phyloP scores from a whole-genome alignment of 2,113 vertebrate genomes.

The Takifugu flavidus region DNA sequence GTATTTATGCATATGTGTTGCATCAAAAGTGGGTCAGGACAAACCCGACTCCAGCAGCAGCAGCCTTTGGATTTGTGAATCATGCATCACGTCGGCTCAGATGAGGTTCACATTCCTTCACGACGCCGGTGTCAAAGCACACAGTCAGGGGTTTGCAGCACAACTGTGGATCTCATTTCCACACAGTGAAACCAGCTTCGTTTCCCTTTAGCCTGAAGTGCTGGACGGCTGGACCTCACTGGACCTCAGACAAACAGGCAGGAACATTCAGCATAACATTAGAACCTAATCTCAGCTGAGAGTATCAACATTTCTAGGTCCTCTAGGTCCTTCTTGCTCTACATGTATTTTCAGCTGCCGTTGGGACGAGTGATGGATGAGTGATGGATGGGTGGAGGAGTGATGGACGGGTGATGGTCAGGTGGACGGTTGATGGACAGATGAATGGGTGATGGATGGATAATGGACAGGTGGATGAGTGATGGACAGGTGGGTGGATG shows the following conservation, averaged over 20 bases:
- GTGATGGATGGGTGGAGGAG: no score
- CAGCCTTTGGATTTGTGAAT: constrained; percentile 53
- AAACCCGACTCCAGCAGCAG: constrained; percentile 36
- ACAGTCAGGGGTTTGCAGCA: constrained; percentile 25
- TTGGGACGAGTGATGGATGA: no score
- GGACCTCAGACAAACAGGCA: no score
- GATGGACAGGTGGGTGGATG: no score
- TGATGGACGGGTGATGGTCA: no score
- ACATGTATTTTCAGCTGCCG: no score
- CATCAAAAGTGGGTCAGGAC: constrained; percentile 63
- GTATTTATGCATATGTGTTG: constrained; percentile 26
- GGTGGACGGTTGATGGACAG: no score
- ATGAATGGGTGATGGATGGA: no score
- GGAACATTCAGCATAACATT: not conserved
- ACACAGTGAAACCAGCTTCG: not conserved
- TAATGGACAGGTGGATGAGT: no score
- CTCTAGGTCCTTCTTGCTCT: not conserved
- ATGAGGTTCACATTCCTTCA: not conserved
- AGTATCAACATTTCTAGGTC: no score
- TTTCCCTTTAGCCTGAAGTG: constrained; percentile 26
- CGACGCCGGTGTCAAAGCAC: not conserved
- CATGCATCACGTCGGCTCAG: constrained; percentile 53
- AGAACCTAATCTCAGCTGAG: no score
- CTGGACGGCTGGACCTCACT: constrained; percentile 5
- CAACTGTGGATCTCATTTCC: constrained; percentile 12